phyloP scores from a whole-genome alignment of 2,888 invertebrate genomes.

The Amiota minor region DNA sequence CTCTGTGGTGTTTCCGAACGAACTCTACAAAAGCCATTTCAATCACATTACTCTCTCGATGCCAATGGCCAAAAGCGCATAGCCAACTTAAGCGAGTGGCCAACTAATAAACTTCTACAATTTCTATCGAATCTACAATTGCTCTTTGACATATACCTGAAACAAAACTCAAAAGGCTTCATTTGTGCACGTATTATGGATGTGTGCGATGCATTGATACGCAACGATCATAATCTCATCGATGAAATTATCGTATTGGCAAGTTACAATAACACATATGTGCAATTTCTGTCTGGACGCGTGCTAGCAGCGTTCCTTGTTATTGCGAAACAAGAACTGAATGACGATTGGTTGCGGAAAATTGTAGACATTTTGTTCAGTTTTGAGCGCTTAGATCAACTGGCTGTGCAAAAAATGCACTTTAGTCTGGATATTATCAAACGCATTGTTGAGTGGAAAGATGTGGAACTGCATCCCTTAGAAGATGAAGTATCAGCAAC shows the following conservation, averaged over 20 bases:
- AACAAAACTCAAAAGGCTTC: conserved; percentile 86
- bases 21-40: conserved; percentile 81
- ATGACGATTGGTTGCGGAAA: conserved; percentile 86
- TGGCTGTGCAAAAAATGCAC: conserved; percentile 83
- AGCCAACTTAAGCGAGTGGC: conserved; percentile 78
- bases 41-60: conserved; percentile 76
- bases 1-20: conserved; percentile 84
- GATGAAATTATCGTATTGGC: conserved; percentile 88
- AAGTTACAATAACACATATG: conserved; percentile 84
- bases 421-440: conserved; percentile 89
- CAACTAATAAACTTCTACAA: conserved; percentile 80
- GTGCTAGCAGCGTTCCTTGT: conserved; percentile 88
- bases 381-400: conserved; percentile 78
- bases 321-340: conserved; percentile 86
- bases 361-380: conserved; percentile 82
- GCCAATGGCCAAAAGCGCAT: conserved; percentile 75
- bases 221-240: conserved; percentile 87
- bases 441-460: conserved; percentile 91
- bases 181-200: conserved; percentile 87
- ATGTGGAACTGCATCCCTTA: conserved; percentile 84
- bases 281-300: conserved; percentile 85
- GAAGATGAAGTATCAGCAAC: conserved; percentile 77
- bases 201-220: conserved; percentile 85
- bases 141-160: conserved; percentile 87
- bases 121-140: conserved; percentile 89